phyloP scores from a whole-genome alignment of 1,140 invertebrate species.

The Drosophila azteca region DNA sequence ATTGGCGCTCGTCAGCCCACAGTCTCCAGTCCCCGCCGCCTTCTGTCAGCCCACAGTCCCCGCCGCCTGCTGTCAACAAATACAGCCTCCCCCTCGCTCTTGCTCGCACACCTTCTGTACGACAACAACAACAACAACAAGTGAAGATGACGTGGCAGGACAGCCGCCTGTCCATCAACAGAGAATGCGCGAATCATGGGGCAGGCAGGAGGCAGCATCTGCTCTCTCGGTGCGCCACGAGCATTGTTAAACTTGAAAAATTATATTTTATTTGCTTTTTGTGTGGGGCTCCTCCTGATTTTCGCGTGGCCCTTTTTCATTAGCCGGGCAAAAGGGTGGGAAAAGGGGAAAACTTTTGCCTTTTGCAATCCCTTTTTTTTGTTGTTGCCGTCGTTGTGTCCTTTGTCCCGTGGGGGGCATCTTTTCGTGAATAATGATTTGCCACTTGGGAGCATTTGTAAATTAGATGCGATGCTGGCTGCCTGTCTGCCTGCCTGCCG shows the following conservation, averaged over 20 bases:
- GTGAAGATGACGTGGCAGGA: slow-evolving; percentile 47
- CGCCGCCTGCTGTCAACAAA: slow-evolving; percentile 56
- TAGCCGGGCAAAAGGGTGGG: slow-evolving; percentile 21
- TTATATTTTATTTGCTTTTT: slow-evolving; percentile 66
- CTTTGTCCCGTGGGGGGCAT: slow-evolving; percentile 35
- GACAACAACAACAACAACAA: neutral
- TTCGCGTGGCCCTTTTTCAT: slow-evolving; percentile 36
- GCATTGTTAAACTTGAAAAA: slow-evolving; percentile 67
- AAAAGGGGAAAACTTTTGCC: slow-evolving; percentile 3
- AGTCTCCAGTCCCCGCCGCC: no score
- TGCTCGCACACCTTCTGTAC: slow-evolving; percentile 2
- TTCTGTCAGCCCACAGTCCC: slow-evolving; percentile 1
- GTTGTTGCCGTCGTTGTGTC: slow-evolving; percentile 1
- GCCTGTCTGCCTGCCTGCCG: slow-evolving; percentile 37
- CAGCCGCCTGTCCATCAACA: slow-evolving; percentile 17
- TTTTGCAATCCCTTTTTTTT: slow-evolving; percentile 11
- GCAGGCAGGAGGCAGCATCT: slow-evolving; percentile 4
- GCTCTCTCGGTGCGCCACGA: slow-evolving; percentile 9
- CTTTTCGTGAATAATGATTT: slow-evolving; percentile 78
- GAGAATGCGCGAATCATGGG: slow-evolving; percentile 49
- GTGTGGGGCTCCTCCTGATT: slow-evolving; percentile 46
- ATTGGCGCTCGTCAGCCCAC: slow-evolving; percentile 43
- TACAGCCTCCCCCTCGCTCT: slow-evolving; percentile 35
- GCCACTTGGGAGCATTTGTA: slow-evolving; percentile 80
- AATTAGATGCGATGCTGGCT: slow-evolving; percentile 78